Conservation (phyloP, 2,797 vertebrate genomes). For the Danio tinwini region DNA sequence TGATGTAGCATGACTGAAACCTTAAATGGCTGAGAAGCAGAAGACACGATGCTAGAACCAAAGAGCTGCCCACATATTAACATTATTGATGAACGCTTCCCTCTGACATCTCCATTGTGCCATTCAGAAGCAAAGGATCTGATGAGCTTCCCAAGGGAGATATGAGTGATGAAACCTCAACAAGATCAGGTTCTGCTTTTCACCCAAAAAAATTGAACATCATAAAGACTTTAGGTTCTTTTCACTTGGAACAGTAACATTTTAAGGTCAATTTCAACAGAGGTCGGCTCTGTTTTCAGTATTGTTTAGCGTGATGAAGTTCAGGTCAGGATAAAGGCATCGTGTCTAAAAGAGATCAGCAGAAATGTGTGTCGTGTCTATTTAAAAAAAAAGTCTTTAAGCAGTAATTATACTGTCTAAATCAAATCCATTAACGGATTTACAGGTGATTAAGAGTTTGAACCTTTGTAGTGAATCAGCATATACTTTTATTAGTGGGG, state of each 20-base stretch:
- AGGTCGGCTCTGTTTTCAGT: neutral
- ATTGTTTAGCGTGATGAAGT: neutral
- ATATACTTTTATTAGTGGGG: constrained; percentile 26
- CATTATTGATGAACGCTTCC: constrained; percentile 10
- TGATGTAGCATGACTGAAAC: constrained; percentile 42
- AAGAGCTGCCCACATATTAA: constrained; percentile 11
- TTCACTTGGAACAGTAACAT: neutral
- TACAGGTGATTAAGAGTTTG: constrained; percentile 35
- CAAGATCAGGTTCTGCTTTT: constrained; percentile 12
- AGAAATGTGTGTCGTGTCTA: constrained; percentile 46
- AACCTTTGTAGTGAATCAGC: neutral
- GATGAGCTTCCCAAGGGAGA: constrained; percentile 23
- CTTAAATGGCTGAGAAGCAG: constrained; percentile 1
- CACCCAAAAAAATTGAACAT: neutral
- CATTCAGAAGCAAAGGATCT: constrained; percentile 1
- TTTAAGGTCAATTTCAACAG: neutral
- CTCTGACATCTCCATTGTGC: constrained; percentile 4
- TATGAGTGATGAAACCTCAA: neutral
- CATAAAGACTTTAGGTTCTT: neutral
- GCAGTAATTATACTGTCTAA: constrained; percentile 53
- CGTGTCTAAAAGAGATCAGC: constrained; percentile 25
- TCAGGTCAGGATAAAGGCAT: constrained; percentile 19
- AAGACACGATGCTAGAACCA: constrained; percentile 17
- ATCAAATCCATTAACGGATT: constrained; percentile 45
- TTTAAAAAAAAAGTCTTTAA: constrained; percentile 44